Evolutionary conservation across 2,888 invertebrate species (phyloP), one percentile per base, ranked within the genome.

Genomic region (Drosophila mayaguana): DNA sequence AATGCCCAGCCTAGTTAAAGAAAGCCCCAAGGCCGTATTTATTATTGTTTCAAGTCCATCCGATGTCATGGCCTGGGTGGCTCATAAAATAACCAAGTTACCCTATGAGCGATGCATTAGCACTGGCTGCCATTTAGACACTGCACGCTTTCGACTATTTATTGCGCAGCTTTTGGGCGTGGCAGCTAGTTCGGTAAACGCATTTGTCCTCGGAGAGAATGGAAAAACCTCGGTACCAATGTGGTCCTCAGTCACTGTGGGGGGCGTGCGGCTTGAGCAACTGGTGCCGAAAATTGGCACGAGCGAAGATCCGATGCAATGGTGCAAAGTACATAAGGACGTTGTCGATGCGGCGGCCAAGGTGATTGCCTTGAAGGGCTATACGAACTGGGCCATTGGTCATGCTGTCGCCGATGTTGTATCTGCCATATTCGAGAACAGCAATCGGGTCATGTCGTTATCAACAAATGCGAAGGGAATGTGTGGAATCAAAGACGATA

Each of bases 151-250:
- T 93, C 94, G 97, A 4, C 97, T 96, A 91, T 93, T 97, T 51
- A 94, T 98, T 50, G 96, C 97, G 0, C 95, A 97, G 90, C 95
- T 94, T 75, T 93, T 98, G 16, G 94, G 95, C 43, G 94, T 97
- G 20, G 96, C 97, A 0, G 94, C 97, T 0, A 94, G 95, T 8
- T 96, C 96, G 68, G 96, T 96, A 77, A 96, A 97, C 84, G 98
- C 96, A 0, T 97, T 96, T 94, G 96, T 98, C 79, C 96, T 98
- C 83, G 98, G 98, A 4, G 98, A 98, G 89, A 98, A 98, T 86
- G 98, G 98, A 0, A 97, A 97, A 81, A 95, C 95, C 32, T 96
- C 96, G 80, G 96, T 98, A 66, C 96, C 97, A 1, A 96, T 98
- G 2, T 98, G 98, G 98, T 97, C 97, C 2, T 96, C 96, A 8